Evolutionary conservation across 2,888 invertebrate species (phyloP), one percentile per base, ranked within the genome.

Genomic region (Polietes domitor): DNA sequence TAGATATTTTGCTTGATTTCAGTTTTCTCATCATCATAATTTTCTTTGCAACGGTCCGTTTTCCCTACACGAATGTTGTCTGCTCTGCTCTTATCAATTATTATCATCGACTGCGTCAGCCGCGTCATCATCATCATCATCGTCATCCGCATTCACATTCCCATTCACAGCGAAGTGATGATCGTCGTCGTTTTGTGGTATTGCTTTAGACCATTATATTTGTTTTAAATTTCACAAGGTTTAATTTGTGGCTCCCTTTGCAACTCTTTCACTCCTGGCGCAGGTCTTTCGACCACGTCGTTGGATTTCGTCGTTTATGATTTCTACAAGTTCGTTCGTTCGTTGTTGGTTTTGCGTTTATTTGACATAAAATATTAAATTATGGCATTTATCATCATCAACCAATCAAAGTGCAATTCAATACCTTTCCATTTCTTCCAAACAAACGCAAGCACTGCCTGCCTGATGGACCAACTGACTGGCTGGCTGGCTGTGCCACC

Each of bases 341-440:
- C 0, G 53, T 47, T 68, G 21, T 72, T 73, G 10, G 28, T 24
- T 55, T 26, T 41, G 79, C 82, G 72, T 80, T 83, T 81, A 78
- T 83, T 80, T 85, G 85, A 85, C 85, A 83, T 82, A 82, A 85
- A 85, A 86, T 87, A 87, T 87, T 87, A 87, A 87, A 87, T 87
- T 87, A 87, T 87, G 86, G 87, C 86, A 87, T 87, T 87, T 87
- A 87, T 87, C 87, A 87, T 85, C 85, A 85, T 87, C 87, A 86
- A 58, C 80, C 85, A 85, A 87, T 87, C 87, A 79, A 77, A 77
- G n/a, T 78, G 85, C 85, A 79, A 84, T 84, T 84, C 81, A 81
- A 84, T 79, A 84, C 73, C 53, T 84, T 84, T 78, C 32, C 19
- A 6, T 55, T 24, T 63, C 19, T 47, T 58, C n/a, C 85, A 82